Evolutionary conservation across 2,797 vertebrate species (phyloP).

Genomic region (Amblyraja radiata): DNA sequence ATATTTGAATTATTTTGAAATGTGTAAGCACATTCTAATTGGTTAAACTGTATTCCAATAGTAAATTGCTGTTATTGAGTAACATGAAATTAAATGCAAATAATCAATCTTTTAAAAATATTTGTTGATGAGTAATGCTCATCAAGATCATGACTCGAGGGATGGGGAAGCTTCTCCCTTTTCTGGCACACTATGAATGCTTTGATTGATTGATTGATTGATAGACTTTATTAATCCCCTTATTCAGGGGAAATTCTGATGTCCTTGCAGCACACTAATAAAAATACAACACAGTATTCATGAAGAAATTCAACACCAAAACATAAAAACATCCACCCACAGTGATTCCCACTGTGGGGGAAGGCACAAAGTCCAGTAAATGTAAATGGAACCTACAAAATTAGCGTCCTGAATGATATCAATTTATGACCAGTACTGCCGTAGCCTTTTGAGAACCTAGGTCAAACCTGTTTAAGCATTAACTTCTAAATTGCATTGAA

Average conservation of each 20-base stretch:
- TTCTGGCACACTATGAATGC: not conserved
- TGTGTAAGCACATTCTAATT: not conserved
- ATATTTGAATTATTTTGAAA: not conserved
- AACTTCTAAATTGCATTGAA: not conserved
- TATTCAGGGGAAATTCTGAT: no score
- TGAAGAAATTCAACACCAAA: no score
- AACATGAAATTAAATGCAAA: not conserved
- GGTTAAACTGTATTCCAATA: not conserved
- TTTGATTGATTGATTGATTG: no score
- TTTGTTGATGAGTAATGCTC: constrained; percentile 17
- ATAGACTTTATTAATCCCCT: no score
- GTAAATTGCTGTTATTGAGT: not conserved
- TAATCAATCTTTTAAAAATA: not conserved
- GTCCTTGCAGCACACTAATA: no score
- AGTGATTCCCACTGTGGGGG: no score
- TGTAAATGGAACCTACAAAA: not conserved
- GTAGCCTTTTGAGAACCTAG: not conserved
- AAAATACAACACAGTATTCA: no score
- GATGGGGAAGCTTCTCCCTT: not conserved
- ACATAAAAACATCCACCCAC: no score
- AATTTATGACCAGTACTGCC: not conserved
- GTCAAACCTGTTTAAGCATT: not conserved
- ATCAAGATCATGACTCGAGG: constrained; percentile 7
- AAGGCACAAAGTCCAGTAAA: no score
- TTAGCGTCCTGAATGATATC: not conserved